These are phyloP conservation scores for Saguinus imperator DNA, from an alignment of 2,113 vertebrate species.

Conservation along the genomic window DNA sequence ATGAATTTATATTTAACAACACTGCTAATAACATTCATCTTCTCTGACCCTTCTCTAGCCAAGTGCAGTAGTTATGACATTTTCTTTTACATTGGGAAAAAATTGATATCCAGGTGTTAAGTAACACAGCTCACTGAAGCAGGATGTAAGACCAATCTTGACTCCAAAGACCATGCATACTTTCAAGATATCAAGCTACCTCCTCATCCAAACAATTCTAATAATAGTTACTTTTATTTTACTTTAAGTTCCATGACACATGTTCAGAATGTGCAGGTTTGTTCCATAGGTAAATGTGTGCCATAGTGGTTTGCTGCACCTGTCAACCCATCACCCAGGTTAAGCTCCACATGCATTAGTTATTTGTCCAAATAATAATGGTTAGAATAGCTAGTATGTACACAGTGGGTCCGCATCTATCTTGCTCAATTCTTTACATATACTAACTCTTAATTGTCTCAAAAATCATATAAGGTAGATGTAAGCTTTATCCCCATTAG, in stretches of 20 bases:
- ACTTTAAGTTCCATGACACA: no score
- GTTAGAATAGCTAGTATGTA: rapidly evolving
- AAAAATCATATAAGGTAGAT: not conserved
- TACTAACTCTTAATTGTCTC: not conserved
- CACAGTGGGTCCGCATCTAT: rapidly evolving
- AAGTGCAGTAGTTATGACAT: rapidly evolving
- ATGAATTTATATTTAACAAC: not conserved
- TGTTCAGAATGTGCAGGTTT: no score
- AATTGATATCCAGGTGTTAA: not conserved
- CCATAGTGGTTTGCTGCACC: no score
- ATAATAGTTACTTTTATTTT: not conserved
- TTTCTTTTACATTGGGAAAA: not conserved
- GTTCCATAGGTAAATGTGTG: no score
- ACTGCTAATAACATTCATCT: not conserved
- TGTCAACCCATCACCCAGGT: no score
- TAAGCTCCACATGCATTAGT: no score
- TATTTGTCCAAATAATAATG: not conserved
- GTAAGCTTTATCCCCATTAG: not conserved
- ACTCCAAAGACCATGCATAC: not conserved
- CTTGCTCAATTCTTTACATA: rapidly evolving
- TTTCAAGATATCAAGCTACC: not conserved
- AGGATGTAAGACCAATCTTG: rapidly evolving
- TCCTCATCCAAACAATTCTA: not conserved
- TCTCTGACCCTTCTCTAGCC: not conserved
- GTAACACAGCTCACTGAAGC: rapidly evolving